A percentile compares a stretch with the other conserved stretches of the same genome.
phyloP scores from a whole-genome alignment of 2,797 vertebrate species.

The Australoheros facetus region DNA sequence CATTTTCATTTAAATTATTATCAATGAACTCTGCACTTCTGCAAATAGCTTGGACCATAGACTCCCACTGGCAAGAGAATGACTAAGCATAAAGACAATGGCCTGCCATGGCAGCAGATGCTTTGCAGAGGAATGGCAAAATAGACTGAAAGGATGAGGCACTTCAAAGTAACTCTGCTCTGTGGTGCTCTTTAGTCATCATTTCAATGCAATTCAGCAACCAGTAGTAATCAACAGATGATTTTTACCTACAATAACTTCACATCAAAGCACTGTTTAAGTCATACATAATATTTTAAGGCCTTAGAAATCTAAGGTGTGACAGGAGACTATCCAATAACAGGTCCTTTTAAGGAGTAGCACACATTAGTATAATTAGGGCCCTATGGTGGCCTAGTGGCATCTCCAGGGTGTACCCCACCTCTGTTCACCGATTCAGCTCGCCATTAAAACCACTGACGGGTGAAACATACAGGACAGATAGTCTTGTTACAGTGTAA shows the following conservation, averaged over 20 bases:
- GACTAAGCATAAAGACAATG: conserved; percentile 69
- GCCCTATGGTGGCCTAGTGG: too few relatives aligned
- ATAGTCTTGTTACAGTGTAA: too few relatives aligned
- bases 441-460: too few relatives aligned
- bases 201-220: conserved; percentile 63
- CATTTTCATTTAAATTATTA: conserved; percentile 53
- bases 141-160: conserved; percentile 38
- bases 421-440: too few relatives aligned
- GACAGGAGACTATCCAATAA: too few relatives aligned
- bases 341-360: too few relatives aligned
- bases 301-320: too few relatives aligned
- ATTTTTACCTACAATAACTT: conserved; percentile 45
- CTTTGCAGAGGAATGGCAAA: conserved; percentile 55
- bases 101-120: conserved; percentile 61
- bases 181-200: conserved; percentile 66
- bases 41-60: conserved; percentile 49
- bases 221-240: conserved; percentile 59
- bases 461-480: too few relatives aligned
- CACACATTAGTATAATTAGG: too few relatives aligned
- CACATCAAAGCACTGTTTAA: conserved; percentile 49
- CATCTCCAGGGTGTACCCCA: too few relatives aligned
- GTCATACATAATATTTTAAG: neutral
- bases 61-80: conserved; percentile 58
- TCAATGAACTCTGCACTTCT: conserved; percentile 56
- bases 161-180: conserved; percentile 41